Base-by-base conservation (phyloP, 2,797 vertebrate species). In the Pteronotus mesoamericanus region DNA sequence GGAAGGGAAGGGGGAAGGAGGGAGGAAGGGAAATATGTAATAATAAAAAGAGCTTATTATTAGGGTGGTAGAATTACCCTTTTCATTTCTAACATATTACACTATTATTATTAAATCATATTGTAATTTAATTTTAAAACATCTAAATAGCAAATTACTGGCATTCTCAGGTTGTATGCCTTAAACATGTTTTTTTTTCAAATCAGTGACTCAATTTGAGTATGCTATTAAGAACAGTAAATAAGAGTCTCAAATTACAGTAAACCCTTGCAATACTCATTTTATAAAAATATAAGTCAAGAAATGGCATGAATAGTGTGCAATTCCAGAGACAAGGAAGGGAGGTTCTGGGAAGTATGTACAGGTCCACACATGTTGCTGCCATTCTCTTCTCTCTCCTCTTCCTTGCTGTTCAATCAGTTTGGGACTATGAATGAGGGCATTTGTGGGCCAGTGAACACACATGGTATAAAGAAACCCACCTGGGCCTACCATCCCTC, bases 41-140 rank as follows among this genome's bases (percentile, higher is more conserved):
- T 61, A 82, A 46, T 79, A 21, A 51, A 72, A 83, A 29, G 2
- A 88, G 3, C 4, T 61, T 68, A 15, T 64, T 51, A 64, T 16
- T 96, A 82, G 37, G 51, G 71, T 66, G 29, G 9, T 12, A 83
- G 44, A 72, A 85, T n/a, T 55, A 64, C 34, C 5, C 24, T 68
- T 93, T 94, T 88, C 77, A 82, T 86, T 86, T 89, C 59, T 84
- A 88, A 94, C 11, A 51, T 68, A 71, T 88, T 80, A 69, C 53
- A 18, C 53, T 86, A 71, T 84, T 39, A 80, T 71, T 93, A 91
- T 71, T 80, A 83, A 86, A 84, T 24, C 11, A 82, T 29, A 89
- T 21, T 78, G 15, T 34, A 69, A 74, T 92, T 94, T 89, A 86
- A 89, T 84, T 93, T 87, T 53, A 91, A 96, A 94, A 82, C 26